Evolutionary conservation across 1,140 invertebrate genomes (phyloP), one percentile per base, ranked within the genome.

Genomic region (Uloborus diversus): DNA sequence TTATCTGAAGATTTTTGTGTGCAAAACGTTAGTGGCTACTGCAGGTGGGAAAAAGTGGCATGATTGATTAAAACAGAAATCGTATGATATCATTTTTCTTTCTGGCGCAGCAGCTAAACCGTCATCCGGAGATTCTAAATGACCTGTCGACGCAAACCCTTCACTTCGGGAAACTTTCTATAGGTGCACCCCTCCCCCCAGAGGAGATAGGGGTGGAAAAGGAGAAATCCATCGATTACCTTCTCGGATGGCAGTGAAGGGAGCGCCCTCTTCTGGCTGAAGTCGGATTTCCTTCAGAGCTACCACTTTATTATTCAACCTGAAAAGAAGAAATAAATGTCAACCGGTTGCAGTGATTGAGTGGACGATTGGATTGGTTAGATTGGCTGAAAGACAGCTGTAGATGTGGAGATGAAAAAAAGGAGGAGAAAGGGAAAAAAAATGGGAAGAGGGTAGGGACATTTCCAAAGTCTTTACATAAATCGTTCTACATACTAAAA

Each of bases 161-260:
- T 35, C 53, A 51, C 13, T 17, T 4, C 20, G 23, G 49, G 68
- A 70, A 57, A 57, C 30, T 37, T 70, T 25, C n/a, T n/a, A n/a
- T 14, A 56, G 30, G 57, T 35, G 62, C 13, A 17, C 28, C 23
- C 47, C 47, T 30, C n/a, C n/a, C n/a, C n/a, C n/a, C n/a, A 70
- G 28, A 25, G 25, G 37, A 42, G 17, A 1, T 42, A 17, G 17
- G 17, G 37, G 17, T 42, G 37, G 37, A 13, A 42, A 42, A 42
- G 37, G 17, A 42, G 17, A 17, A 42, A n/a, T n/a, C n/a, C n/a
- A n/a, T n/a, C n/a, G n/a, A n/a, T n/a, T 81, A 65, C 92, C 92
- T 88, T 92, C 92, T 84, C 92, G 85, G 81, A 93, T 93, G 56
- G 92, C 92, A 35, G 92, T 93, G 85, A 92, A 93, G 13, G 92